phyloP scores from a whole-genome alignment of 2,113 vertebrate genomes.

The Rhombomys opimus region DNA sequence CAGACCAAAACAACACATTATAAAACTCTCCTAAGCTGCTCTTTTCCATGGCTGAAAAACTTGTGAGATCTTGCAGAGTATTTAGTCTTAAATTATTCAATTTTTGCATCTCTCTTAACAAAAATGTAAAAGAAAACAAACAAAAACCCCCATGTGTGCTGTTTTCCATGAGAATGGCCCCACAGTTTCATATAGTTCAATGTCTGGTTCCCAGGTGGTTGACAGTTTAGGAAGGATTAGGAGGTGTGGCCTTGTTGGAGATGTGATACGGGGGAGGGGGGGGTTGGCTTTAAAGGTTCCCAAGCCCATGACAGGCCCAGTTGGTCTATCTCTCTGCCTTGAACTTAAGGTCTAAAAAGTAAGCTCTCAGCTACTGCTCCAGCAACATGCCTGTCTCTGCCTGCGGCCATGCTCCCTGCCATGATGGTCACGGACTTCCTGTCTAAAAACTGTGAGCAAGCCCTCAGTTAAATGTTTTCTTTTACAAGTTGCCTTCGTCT shows the following conservation, averaged over 20 bases:
- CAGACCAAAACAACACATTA: background rate
- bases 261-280: background rate
- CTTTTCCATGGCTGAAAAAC: background rate
- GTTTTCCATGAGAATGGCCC: background rate
- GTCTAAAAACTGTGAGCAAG: background rate
- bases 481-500: background rate
- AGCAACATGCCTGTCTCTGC: background rate
- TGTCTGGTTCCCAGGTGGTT: background rate
- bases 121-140: background rate
- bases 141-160: background rate
- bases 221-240: background rate
- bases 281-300: background rate
- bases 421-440: background rate
- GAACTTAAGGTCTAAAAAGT: background rate
- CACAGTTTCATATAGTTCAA: background rate
- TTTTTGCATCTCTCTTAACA: constrained; percentile 6
- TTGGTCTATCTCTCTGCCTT: background rate
- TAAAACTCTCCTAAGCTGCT: background rate
- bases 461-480: background rate
- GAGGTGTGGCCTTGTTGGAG: background rate
- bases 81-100: constrained; percentile 23
- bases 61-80: background rate
- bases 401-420: background rate
- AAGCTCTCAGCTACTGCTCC: background rate
- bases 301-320: background rate